Evolutionary conservation across 2,113 vertebrate species (phyloP), one percentile per base, ranked within the genome.

Genomic region (Shinisaurus crocodilurus): DNA sequence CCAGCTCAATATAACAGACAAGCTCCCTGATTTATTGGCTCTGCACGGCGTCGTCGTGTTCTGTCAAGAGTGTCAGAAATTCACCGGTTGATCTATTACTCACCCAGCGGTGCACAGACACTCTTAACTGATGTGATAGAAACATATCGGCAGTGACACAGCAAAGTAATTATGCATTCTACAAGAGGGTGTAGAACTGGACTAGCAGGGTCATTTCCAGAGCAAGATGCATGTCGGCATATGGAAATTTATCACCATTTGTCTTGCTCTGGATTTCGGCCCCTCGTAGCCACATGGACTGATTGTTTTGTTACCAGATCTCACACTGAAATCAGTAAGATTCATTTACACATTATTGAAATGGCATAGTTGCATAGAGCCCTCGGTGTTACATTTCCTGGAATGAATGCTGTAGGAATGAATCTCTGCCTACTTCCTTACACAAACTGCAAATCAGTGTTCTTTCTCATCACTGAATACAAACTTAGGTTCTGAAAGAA

Each of bases 61-160:
- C 84, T 54, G 63, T 72, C 65, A 72, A 86, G 37, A 57, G 63
- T 70, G 86, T 67, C 90, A 91, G 86, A 91, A 91, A 79, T 88
- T 69, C 72, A 81, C 86, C 6, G 5, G 20, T 57, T 20, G 60
- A 70, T 84, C 60, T 54, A 77, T 84, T 88, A 84, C 45, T 84
- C 37, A 54, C 86, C 80, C 72, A 20, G 43, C 43, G 4, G 65
- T 16, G 15, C 63, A 45, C 81, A 40, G 32, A n/a, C 8, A 40
- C 70, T 70, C 57, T n/a, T 77, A 54, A 83, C 10, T 32, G 88
- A 57, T 37, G 54, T 48, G 81, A 85, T 29, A 48, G 87, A 72
- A 88, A 89, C 40, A 82, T 76, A 67, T 82, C 43, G 76, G 86
- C 16, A 27, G 57, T 65, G 87, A 67, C 54, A n/a, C 75, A 37